Evolutionary conservation across 1,140 invertebrate species (phyloP).

Genomic region (Mizuhopecten yessoensis): DNA sequence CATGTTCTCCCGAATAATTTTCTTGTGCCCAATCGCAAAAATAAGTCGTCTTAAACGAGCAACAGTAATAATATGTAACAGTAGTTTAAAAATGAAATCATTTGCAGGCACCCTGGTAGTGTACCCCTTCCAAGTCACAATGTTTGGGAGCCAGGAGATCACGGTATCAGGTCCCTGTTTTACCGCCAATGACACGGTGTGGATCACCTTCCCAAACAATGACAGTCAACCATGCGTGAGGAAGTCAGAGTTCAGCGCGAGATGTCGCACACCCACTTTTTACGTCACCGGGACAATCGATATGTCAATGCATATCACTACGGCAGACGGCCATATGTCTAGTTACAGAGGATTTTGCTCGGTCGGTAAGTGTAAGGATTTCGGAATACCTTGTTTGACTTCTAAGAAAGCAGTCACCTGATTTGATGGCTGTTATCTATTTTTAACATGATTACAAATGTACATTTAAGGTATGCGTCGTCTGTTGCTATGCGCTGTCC

Average conservation of each 20-base stretch:
- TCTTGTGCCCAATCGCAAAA: no score
- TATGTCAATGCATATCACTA: background rate
- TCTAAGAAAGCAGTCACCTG: no score
- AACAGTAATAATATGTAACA: no score
- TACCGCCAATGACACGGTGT: slow-evolving; percentile 21
- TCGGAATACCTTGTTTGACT: no score
- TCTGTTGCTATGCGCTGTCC: no score
- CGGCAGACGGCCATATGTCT: background rate
- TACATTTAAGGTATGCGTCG: no score
- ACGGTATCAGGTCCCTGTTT: slow-evolving; percentile 48
- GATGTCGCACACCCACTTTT: slow-evolving; percentile 43
- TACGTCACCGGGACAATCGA: slow-evolving; percentile 40
- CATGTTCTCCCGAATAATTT: no score
- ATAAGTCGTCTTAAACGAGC: no score
- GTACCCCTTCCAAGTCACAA: slow-evolving; percentile 42
- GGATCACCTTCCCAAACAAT: background rate
- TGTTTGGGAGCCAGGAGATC: slow-evolving; percentile 48
- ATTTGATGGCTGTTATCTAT: no score
- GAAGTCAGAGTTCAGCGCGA: slow-evolving; percentile 19
- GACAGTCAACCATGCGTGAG: background rate
- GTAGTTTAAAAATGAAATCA: no score
- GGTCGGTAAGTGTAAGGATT: slow-evolving; percentile 18
- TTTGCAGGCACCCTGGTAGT: slow-evolving; percentile 44
- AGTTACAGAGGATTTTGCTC: slow-evolving; percentile 2
- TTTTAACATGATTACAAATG: no score